Evolutionary conservation across 2,797 vertebrate genomes (phyloP).

Genomic region (Ctenopoma kingsleyae): DNA sequence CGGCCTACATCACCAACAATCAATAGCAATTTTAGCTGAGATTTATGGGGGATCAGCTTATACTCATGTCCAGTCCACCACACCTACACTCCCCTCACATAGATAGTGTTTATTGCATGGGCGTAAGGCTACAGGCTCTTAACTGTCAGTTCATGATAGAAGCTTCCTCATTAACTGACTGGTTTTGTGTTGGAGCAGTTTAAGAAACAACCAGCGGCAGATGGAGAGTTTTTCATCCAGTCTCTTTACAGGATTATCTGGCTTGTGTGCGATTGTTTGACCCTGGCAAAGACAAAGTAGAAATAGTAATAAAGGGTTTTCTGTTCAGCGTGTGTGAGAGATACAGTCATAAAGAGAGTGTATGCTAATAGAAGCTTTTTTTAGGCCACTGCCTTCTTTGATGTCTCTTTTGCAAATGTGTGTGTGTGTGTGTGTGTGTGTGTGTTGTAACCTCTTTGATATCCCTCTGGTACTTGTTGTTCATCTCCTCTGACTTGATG

Average conservation of each 20-base stretch:
- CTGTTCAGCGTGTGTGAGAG: neutral
- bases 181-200: slow-evolving; percentile 3
- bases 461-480: slow-evolving; percentile 97
- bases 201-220: slow-evolving; percentile 16
- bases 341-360: slow-evolving; percentile 14
- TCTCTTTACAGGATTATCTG: neutral
- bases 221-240: neutral
- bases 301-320: neutral
- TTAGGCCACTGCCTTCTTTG: slow-evolving; percentile 50
- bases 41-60: slow-evolving; percentile 10
- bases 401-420: slow-evolving; percentile 47
- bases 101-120: neutral
- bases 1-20: slow-evolving; percentile 41
- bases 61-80: slow-evolving; percentile 30
- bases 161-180: slow-evolving; percentile 8
- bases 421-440: slow-evolving; percentile 20
- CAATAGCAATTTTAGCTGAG: slow-evolving; percentile 55
- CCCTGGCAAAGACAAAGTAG: neutral
- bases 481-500: slow-evolving; percentile 98
- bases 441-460: slow-evolving; percentile 92
- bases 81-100: neutral
- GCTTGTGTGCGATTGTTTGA: neutral
- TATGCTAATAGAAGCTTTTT: slow-evolving; percentile 59
- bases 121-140: slow-evolving; percentile 13
- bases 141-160: slow-evolving; percentile 31